Evolutionary conservation across 2,113 vertebrate genomes (phyloP), one percentile per base, ranked within the genome.

Genomic region (Corvus hawaiiensis): DNA sequence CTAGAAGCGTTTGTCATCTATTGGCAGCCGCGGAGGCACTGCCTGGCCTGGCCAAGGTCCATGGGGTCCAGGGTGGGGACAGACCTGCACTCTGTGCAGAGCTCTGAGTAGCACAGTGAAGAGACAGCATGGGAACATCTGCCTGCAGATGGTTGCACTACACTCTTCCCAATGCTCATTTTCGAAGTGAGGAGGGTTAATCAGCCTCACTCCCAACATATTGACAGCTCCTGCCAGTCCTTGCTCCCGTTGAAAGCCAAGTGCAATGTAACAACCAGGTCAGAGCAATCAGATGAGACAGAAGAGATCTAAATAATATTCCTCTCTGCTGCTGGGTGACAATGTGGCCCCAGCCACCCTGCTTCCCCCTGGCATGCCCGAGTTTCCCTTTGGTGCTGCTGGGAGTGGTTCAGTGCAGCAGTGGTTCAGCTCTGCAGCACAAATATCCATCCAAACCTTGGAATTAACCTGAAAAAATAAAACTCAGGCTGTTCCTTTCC

Each of bases 11-110:
- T 55, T 48, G 16, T 30, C 67, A n/a, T 4, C 61, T 37, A 0
- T 2, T 1, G 13, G 48, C 78, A 37, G 49, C 63, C 54, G 68
- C 5, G 13, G 26, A 23, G 49, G 35, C 81, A 30, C 44, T 6
- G 23, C 26, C 54, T 4, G 10, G 32, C 32, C 46, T 43, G n/a
- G 43, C 33, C 1, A 1, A 51, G 61, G 44, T 28, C 44, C n/a
- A 1, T 3, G 7, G 35, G 46, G 43, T 63, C 32, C 71, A 5
- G 78, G 3, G 16, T 13, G 39, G 51, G 28, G 20, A n/a, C 22
- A 10, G 46, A 69, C 26, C 26, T 1, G 0, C 33, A 48, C 2
- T 26, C n/a, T 4, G 1, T 0, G 2, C 15, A 8, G 72, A 37
- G 64, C 28, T 3, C 7, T 5, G 43, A 26, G 43, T 0, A 59